A percentile compares a stretch with the other conserved stretches of the same genome.
phyloP scores from a whole-genome alignment of 2,113 vertebrate genomes.

The Strix uralensis region DNA sequence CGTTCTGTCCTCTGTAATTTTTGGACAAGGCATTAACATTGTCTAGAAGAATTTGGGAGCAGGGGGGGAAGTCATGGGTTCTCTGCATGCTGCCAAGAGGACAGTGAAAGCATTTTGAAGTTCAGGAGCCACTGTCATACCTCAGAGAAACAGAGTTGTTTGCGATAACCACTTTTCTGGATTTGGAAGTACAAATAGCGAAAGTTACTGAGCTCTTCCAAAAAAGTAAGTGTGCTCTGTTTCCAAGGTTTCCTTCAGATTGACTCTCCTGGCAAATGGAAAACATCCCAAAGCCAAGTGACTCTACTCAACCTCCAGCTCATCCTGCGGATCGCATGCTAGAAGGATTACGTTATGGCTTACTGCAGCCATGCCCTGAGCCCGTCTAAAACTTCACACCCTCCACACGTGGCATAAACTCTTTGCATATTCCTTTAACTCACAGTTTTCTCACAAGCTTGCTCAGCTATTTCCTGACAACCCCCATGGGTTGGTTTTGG shows the following conservation, averaged over 20 bases:
- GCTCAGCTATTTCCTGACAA: neutral
- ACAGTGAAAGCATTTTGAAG: neutral
- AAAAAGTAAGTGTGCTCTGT: neutral
- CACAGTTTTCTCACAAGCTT: neutral
- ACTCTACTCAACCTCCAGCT: neutral
- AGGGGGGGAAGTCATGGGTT: neutral
- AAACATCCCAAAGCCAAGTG: slow-evolving; percentile 2
- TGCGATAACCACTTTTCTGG: neutral
- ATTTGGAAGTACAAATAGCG: neutral
- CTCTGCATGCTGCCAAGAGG: neutral
- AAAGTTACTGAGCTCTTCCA: neutral
- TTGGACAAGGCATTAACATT: neutral
- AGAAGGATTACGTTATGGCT: neutral
- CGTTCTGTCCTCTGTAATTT: neutral
- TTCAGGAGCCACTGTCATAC: neutral
- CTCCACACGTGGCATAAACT: neutral
- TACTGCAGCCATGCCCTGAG: neutral
- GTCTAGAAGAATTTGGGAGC: neutral
- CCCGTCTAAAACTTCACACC: neutral
- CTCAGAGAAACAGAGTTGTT: neutral
- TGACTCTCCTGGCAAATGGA: neutral
- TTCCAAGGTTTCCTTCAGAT: slow-evolving; percentile 8
- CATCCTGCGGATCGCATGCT: accelerated
- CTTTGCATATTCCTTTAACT: neutral
- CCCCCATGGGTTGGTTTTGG: neutral